Conservation (phyloP, 2,888 invertebrate species). For the Chalcis sispes region DNA sequence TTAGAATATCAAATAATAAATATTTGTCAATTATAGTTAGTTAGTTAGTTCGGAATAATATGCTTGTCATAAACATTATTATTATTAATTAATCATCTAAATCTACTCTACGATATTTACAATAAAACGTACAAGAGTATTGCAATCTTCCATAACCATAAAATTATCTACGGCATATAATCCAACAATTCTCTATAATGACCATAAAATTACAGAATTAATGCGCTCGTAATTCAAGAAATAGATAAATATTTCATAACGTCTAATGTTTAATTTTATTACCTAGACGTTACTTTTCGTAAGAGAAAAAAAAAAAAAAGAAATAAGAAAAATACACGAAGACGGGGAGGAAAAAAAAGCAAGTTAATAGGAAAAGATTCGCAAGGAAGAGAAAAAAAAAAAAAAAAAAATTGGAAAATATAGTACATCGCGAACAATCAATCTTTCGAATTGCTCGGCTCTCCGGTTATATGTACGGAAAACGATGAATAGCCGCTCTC, state of each 20-base stretch:
- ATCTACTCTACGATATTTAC: too few relatives aligned
- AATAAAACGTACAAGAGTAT: slow-evolving; percentile 5
- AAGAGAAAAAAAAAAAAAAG: slow-evolving; percentile 6
- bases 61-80: not conserved
- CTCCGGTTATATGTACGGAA: too few relatives aligned
- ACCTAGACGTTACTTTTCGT: slow-evolving; percentile 39
- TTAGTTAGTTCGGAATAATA: not conserved
- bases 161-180: not conserved
- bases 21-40: too few relatives aligned
- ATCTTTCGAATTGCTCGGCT: slow-evolving; percentile 53
- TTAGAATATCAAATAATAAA: too few relatives aligned
- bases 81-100: slow-evolving; percentile 25
- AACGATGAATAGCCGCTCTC: slow-evolving; percentile 31
- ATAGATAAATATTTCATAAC: slow-evolving; percentile 46
- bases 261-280: slow-evolving; percentile 27
- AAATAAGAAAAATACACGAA: slow-evolving; percentile 24
- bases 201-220: slow-evolving; percentile 23
- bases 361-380: too few relatives aligned
- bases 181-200: slow-evolving; percentile 6
- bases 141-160: slow-evolving; percentile 16
- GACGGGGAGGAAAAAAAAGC: slow-evolving; percentile 31
- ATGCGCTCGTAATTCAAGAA: slow-evolving; percentile 24
- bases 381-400: slow-evolving; percentile 3
- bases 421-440: slow-evolving; percentile 47
- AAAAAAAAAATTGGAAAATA: slow-evolving; percentile 35